Evolutionary conservation across 2,113 vertebrate species (phyloP).

Genomic region (Manacus vitellinus): DNA sequence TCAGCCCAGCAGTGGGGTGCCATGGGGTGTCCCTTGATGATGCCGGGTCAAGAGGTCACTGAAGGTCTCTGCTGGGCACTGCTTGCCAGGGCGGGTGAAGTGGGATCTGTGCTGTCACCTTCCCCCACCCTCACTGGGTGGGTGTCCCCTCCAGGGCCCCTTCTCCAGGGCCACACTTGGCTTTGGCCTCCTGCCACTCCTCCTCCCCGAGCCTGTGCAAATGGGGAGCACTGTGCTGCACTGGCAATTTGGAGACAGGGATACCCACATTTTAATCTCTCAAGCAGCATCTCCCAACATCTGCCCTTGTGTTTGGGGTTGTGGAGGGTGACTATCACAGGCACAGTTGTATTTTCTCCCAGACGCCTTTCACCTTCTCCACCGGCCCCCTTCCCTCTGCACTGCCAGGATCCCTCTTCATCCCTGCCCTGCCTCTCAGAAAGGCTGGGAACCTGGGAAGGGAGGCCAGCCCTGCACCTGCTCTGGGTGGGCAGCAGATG

Average conservation of each 20-base stretch:
- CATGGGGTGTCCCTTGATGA: not conserved
- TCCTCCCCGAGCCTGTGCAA: not conserved
- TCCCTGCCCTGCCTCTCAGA: not conserved
- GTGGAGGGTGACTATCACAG: rapidly evolving
- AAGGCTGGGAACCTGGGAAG: not conserved
- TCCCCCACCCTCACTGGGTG: not conserved
- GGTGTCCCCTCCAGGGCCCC: not conserved
- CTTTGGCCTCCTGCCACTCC: rapidly evolving
- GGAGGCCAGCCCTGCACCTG: not conserved
- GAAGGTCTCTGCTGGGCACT: not conserved
- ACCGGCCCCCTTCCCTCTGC: rapidly evolving
- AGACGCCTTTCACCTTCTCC: not conserved
- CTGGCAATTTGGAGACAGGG: not conserved
- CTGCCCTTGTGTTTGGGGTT: not conserved
- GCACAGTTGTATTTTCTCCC: not conserved
- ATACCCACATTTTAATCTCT: not conserved
- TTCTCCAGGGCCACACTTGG: rapidly evolving
- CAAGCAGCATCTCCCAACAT: not conserved
- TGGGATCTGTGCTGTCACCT: not conserved
- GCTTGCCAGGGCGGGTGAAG: rapidly evolving
- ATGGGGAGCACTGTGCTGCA: rapidly evolving
- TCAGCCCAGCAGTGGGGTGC: not conserved
- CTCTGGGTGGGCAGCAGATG: not conserved
- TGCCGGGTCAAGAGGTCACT: rapidly evolving
- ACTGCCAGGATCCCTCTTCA: not conserved